Evolutionary conservation across 2,888 invertebrate species (phyloP), one percentile per base, ranked within the genome.

Genomic region (Cylloceria caligata): DNA sequence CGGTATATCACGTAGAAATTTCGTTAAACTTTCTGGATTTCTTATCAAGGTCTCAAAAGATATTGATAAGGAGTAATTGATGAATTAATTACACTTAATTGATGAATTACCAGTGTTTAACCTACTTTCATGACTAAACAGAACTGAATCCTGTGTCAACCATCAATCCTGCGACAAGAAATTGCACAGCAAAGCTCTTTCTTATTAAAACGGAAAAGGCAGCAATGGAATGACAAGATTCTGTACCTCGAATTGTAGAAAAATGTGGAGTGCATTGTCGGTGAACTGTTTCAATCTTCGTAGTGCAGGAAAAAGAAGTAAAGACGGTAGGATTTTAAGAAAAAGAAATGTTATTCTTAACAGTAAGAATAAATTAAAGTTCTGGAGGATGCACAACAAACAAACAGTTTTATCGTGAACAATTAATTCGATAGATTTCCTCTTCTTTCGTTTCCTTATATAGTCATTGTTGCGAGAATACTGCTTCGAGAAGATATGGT

Each of bases 231-330:
- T 30, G 19, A 42, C 4, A 42, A 7, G 16, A 19, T 57, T 49
- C 64, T 6, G 42, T 52, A 72, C 65, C 34, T 62, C 49, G 24
- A 52, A 27, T 45, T 24, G 34, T 34, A 45, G n/a, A 69, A 6
- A 57, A 55, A 47, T 36, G 49, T 39, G 27, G 21, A 76, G 57
- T 55, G 13, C 5, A 16, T 49, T 24, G 69, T 67, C 55, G 39
- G 16, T 13, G 24, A 24, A 81, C 36, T 39, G 34, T 74, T 74
- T 65, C 76, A 71, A 74, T 62, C 74, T 64, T 62, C 76, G 39
- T 57, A 52, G 68, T 75, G 57, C 36, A 47, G 57, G 45, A 60
- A 76, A 57, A 49, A 60, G 47, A n/a, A 39, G 45, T 16, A 30
- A 27, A 68, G 19, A 64, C 19, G 55, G 27, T 64, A 65, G 55